phyloP scores from a whole-genome alignment of 2,113 vertebrate genomes.

The Oostethus manadensis region DNA sequence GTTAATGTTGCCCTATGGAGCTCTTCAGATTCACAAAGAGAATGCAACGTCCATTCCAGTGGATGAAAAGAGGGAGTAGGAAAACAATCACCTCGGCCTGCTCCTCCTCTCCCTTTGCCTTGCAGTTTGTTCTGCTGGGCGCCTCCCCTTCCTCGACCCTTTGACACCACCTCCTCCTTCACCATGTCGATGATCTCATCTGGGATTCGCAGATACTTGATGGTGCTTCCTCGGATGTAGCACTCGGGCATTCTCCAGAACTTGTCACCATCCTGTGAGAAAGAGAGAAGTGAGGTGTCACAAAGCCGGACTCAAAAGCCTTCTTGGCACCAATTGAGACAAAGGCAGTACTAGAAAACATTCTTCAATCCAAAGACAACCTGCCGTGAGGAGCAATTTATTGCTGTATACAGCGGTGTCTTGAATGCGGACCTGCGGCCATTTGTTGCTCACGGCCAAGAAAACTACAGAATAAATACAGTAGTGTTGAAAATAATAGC shows the following conservation, averaged over 20 bases:
- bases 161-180: constrained; percentile 92
- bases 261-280: constrained; percentile 87
- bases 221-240: constrained; percentile 95
- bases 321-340: background rate
- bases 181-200: constrained; percentile 99
- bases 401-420: no score
- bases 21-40: background rate
- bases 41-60: background rate
- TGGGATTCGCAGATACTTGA: constrained; percentile 94
- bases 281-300: background rate
- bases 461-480: no score
- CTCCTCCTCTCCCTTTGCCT: constrained; percentile 86
- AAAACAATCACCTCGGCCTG: constrained; percentile 79
- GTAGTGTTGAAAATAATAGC: no score
- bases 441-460: no score
- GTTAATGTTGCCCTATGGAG: no score
- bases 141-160: constrained; percentile 87
- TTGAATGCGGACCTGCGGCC: no score
- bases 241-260: constrained; percentile 99
- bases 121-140: constrained; percentile 94
- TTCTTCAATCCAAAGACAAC: background rate
- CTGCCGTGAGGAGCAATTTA: no score
- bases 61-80: background rate
- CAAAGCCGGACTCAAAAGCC: background rate
- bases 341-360: background rate